Evolutionary conservation across 2,888 invertebrate genomes (phyloP).

Genomic region (Nomada flava): DNA sequence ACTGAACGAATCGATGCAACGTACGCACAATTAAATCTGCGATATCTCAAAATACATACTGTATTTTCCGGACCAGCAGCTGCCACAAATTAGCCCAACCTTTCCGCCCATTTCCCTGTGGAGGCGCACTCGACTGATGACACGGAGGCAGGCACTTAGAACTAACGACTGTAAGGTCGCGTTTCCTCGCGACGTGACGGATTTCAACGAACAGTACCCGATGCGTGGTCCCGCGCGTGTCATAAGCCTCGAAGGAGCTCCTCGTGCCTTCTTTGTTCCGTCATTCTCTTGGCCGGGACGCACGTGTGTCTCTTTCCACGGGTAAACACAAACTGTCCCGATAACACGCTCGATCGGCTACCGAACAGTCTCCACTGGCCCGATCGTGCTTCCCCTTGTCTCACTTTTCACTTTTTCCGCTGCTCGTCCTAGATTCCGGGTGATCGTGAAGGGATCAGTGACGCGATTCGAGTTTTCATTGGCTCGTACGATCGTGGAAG

Average conservation of each 20-base stretch:
- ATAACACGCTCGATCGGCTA: constrained; percentile 11
- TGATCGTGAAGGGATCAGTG: background rate
- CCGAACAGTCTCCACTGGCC: background rate
- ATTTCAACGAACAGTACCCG: constrained; percentile 39
- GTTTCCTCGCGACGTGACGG: constrained; percentile 35
- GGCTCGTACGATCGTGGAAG: background rate
- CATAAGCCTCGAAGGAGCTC: constrained; percentile 33
- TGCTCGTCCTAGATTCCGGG: background rate
- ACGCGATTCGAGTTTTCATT: background rate
- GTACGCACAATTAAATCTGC: background rate
- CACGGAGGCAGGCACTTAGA: constrained; percentile 22
- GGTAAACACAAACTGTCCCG: background rate
- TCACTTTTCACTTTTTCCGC: constrained; percentile 17
- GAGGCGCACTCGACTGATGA: constrained; percentile 8
- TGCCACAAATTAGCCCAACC: constrained; percentile 83
- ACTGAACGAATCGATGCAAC: background rate
- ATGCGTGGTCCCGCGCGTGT: constrained; percentile 54
- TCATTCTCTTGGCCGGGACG: background rate
- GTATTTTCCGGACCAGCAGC: constrained; percentile 83
- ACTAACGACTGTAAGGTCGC: constrained; percentile 19
- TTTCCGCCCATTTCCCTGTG: constrained; percentile 80
- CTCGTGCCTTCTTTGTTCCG: background rate
- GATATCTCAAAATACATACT: constrained; percentile 74
- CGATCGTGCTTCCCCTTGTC: background rate
- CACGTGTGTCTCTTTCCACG: constrained; percentile 1